Percentiles rank a stretch among this genome's conserved stretches.
These are phyloP conservation scores for Cyanoderma ruficeps DNA, from an alignment of 2,113 vertebrate genomes.

Conservation along the genomic window DNA sequence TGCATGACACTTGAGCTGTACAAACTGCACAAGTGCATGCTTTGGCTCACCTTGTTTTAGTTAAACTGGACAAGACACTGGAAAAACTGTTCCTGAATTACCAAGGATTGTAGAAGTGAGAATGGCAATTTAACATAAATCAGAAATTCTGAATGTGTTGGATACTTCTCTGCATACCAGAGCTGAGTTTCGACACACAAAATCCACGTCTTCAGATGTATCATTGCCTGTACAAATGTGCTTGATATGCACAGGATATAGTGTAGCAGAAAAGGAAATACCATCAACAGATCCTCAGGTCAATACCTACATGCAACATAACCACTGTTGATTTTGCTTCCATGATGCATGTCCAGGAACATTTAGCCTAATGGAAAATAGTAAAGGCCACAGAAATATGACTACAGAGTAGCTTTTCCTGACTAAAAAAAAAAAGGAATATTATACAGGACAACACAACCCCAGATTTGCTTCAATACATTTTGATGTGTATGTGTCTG, in stretches of 20 bases:
- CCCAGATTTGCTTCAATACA: background rate
- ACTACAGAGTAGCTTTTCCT: background rate
- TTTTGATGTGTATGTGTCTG: constrained; percentile 33
- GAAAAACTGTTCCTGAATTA: background rate
- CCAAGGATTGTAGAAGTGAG: background rate
- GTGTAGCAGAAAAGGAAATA: background rate
- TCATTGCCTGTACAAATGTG: background rate
- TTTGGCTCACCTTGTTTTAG: background rate
- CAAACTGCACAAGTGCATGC: background rate
- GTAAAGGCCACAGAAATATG: background rate
- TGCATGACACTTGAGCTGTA: background rate
- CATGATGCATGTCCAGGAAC: background rate
- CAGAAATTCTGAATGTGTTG: background rate
- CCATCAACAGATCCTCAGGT: background rate
- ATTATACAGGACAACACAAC: background rate
- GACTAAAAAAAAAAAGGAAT: background rate
- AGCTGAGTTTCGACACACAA: background rate
- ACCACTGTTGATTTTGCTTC: background rate
- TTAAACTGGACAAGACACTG: background rate
- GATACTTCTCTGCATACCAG: background rate
- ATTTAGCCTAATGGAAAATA: background rate
- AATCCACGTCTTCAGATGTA: background rate
- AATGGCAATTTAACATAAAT: background rate
- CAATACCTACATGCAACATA: background rate
- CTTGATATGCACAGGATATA: background rate